These are phyloP conservation scores for Dinothrombium tinctorium DNA, from an alignment of 1,140 invertebrate genomes.

Conservation along the genomic window DNA sequence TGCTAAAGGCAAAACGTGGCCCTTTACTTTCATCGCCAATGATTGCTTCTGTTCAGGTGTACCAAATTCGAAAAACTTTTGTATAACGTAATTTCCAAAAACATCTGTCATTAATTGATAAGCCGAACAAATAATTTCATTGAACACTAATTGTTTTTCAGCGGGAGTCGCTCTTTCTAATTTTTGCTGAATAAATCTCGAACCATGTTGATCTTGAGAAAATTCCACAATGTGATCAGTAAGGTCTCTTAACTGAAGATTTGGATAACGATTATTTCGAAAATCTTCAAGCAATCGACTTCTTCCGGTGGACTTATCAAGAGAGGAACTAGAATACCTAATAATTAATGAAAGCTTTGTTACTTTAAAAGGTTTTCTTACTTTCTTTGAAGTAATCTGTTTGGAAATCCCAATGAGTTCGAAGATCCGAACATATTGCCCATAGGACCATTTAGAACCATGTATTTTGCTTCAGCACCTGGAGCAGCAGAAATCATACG, in stretches of 20 bases:
- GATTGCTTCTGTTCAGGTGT: slow-evolving; percentile 90
- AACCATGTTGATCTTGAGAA: slow-evolving; percentile 98
- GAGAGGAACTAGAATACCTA: slow-evolving; percentile 5
- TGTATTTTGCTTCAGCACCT: slow-evolving; percentile 57
- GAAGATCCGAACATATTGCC: neutral
- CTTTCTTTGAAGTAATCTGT: slow-evolving; percentile 1
- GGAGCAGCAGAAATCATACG: slow-evolving; percentile 51
- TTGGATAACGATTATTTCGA: slow-evolving; percentile 55
- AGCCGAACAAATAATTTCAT: slow-evolving; percentile 77
- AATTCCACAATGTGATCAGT: slow-evolving; percentile 90
- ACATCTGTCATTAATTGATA: slow-evolving; percentile 99
- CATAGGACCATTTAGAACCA: slow-evolving; percentile 37
- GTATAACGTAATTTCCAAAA: slow-evolving; percentile 99
- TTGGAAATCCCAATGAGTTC: neutral
- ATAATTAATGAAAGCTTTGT: neutral
- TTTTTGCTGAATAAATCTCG: slow-evolving; percentile 98
- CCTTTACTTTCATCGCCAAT: slow-evolving; percentile 65
- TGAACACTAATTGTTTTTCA: slow-evolving; percentile 96
- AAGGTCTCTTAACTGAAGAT: slow-evolving; percentile 72
- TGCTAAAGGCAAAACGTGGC: slow-evolving; percentile 82
- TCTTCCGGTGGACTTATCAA: slow-evolving; percentile 33
- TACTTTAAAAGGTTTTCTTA: too few relatives aligned
- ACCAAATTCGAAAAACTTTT: slow-evolving; percentile 99
- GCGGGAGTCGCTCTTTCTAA: slow-evolving; percentile 75
- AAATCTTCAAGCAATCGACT: slow-evolving; percentile 83